phyloP scores from a whole-genome alignment of 2,888 invertebrate genomes.

The Uropetala carovei region DNA sequence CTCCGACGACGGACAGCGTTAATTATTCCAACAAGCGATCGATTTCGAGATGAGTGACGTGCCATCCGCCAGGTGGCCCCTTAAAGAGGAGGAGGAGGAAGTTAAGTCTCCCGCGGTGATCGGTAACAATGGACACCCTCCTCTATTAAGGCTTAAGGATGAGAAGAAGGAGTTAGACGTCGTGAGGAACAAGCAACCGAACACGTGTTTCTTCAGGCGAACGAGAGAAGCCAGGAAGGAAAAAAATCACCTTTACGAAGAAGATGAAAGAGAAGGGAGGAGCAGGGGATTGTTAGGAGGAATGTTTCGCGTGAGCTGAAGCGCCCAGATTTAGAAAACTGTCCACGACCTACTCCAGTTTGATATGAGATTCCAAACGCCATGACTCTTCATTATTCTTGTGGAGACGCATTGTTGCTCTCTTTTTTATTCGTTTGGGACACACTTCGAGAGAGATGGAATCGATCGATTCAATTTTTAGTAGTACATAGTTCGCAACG shows the following conservation, averaged over 20 bases:
- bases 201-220: neutral
- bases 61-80: constrained; percentile 13
- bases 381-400: neutral
- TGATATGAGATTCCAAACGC: neutral
- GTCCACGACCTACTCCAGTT: neutral
- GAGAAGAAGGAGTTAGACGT: constrained; percentile 5
- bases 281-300: neutral
- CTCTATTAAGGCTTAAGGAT: neutral
- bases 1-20: neutral
- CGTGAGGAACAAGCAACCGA: neutral
- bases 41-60: constrained; percentile 38
- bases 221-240: neutral
- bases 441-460: too few species aligned
- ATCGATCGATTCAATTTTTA: too few species aligned
- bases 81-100: neutral
- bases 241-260: neutral
- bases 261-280: neutral
- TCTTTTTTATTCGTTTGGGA: too few species aligned
- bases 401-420: neutral
- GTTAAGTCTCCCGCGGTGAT: constrained; percentile 29
- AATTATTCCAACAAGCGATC: constrained; percentile 50
- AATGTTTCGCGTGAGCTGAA: neutral
- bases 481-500: too few species aligned
- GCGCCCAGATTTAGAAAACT: constrained; percentile 12
- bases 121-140: constrained; percentile 37